phyloP scores from a whole-genome alignment of 2,113 vertebrate species.

The Varanus komodoensis region DNA sequence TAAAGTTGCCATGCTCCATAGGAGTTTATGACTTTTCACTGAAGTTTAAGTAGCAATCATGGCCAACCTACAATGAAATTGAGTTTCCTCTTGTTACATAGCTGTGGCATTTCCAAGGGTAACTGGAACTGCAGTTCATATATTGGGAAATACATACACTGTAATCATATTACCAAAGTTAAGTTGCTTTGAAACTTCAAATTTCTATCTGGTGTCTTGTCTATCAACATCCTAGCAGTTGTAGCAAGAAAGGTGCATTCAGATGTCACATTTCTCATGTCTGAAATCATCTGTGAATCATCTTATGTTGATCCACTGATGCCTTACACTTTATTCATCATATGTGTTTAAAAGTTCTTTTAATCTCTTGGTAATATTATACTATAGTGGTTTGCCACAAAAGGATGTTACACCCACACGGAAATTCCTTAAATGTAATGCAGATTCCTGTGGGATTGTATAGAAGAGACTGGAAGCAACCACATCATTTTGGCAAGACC shows the following conservation, averaged over 20 bases:
- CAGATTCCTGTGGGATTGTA: slow-evolving; percentile 32
- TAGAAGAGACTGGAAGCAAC: slow-evolving; percentile 18
- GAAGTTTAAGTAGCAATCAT: not conserved
- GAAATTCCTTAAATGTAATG: slow-evolving; percentile 28
- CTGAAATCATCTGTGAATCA: slow-evolving; percentile 8
- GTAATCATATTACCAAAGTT: not conserved
- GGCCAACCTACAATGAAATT: not conserved
- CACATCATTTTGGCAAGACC: not conserved
- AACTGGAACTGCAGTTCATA: not conserved
- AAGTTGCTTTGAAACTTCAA: not conserved
- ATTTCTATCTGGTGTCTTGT: not conserved
- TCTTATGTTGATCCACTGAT: not conserved
- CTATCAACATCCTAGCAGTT: not conserved
- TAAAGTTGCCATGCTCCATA: not conserved
- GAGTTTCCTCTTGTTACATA: not conserved
- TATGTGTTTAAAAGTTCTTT: slow-evolving; percentile 20
- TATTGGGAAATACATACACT: not conserved
- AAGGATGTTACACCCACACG: slow-evolving; percentile 22
- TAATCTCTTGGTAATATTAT: slow-evolving; percentile 18
- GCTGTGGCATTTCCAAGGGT: not conserved
- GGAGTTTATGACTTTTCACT: not conserved
- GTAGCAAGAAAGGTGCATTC: not conserved
- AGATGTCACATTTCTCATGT: not conserved
- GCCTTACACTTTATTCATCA: not conserved
- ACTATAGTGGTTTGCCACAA: slow-evolving; percentile 14